Evolutionary conservation across 2,888 invertebrate genomes (phyloP).

Genomic region (Caenorhabditis sulstoni): DNA sequence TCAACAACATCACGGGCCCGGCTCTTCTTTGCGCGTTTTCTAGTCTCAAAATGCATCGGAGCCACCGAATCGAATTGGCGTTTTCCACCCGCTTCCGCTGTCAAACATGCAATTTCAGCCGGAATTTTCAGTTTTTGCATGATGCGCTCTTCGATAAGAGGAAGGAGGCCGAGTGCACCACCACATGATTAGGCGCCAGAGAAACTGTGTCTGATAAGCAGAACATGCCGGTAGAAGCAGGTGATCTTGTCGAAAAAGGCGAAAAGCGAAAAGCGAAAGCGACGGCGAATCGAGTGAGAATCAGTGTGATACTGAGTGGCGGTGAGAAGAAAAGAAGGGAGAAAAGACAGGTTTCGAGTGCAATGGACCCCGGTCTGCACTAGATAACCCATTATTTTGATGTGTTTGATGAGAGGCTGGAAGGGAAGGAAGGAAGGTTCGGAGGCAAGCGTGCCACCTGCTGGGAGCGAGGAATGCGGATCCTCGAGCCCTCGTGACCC

Average conservation of each 20-base stretch:
- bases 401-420: too few species aligned
- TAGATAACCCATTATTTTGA: too few species aligned
- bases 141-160: background rate
- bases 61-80: too few species aligned
- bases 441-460: too few species aligned
- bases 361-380: too few species aligned
- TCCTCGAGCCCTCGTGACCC: too few species aligned
- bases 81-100: background rate
- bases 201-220: background rate
- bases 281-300: conserved; percentile 32
- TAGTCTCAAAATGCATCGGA: background rate
- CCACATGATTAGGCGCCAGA: conserved; percentile 9
- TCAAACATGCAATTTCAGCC: background rate
- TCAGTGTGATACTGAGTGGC: conserved; percentile 10
- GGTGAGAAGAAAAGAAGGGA: conserved; percentile 7
- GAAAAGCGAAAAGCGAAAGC: conserved; percentile 3
- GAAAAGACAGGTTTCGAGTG: background rate
- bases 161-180: background rate
- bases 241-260: conserved; percentile 13
- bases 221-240: background rate
- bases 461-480: too few species aligned
- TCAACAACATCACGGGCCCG: conserved; percentile 25
- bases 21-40: conserved; percentile 20
- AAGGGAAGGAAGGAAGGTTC: too few species aligned
- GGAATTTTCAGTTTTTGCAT: background rate